A percentile compares a stretch with the other conserved stretches of the same genome.
These are phyloP conservation scores for Gortyna flavago DNA, from an alignment of 2,888 invertebrate genomes.

Conservation along the genomic window DNA sequence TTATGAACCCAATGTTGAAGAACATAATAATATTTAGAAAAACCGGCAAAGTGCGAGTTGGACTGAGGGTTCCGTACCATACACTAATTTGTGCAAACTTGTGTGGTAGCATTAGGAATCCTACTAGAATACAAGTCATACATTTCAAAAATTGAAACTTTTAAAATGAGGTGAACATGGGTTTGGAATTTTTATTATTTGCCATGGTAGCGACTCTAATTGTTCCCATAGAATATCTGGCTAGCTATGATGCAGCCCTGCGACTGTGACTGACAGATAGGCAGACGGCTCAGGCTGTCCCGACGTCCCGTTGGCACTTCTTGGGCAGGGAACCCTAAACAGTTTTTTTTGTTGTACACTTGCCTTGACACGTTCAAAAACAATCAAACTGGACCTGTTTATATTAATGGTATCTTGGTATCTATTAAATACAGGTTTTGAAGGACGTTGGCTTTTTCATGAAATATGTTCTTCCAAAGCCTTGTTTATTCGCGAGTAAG, in stretches of 20 bases:
- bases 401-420: background rate
- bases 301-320: background rate
- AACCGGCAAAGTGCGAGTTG: background rate
- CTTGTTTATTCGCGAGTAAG: background rate
- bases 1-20: conserved; percentile 18
- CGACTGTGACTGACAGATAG: too few relatives aligned
- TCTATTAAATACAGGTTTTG: background rate
- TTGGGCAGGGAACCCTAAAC: conserved; percentile 9
- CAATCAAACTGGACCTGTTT: conserved; percentile 9
- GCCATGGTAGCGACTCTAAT: too few relatives aligned
- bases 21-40: conserved; percentile 1
- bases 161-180: too few relatives aligned
- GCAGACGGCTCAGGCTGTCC: background rate
- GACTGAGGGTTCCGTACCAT: background rate
- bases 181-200: background rate
- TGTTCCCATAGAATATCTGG: background rate
- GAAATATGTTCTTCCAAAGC: too few relatives aligned
- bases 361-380: background rate
- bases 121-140: background rate
- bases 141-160: background rate
- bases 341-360: background rate
- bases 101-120: background rate
- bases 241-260: background rate
- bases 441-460: too few relatives aligned
- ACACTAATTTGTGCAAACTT: background rate